Evolutionary conservation across 2,797 vertebrate genomes (phyloP).

Genomic region (Cephalopachus bancanus): DNA sequence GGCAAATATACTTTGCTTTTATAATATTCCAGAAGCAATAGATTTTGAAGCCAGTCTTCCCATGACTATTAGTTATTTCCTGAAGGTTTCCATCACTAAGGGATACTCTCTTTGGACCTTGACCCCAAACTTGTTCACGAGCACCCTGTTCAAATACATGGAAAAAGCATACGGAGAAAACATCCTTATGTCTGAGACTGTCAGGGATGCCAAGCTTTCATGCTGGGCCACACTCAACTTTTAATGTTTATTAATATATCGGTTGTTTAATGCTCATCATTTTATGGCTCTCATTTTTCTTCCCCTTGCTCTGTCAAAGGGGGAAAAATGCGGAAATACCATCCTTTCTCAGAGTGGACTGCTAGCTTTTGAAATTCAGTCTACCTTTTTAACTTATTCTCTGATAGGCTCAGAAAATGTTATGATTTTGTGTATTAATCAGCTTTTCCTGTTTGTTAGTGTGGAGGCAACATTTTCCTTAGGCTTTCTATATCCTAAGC

Average conservation of each 20-base stretch:
- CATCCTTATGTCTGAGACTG: not conserved
- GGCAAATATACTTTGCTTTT: not conserved
- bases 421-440: not conserved
- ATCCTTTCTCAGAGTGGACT: not conserved
- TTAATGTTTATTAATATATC: not conserved
- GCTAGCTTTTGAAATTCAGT: not conserved
- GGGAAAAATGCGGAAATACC: not conserved
- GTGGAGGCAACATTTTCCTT: not conserved
- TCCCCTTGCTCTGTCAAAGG: not conserved
- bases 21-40: not conserved
- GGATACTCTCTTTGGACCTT: not conserved
- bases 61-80: not conserved
- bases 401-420: not conserved
- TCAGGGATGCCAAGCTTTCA: not conserved
- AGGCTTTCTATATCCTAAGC: not conserved
- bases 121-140: not conserved
- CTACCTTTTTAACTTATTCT: constrained; percentile 24
- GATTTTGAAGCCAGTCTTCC: not conserved
- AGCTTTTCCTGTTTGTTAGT: not conserved
- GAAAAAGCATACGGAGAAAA: not conserved
- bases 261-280: not conserved
- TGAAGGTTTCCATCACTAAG: not conserved
- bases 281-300: not conserved
- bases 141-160: not conserved
- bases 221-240: not conserved